These are phyloP conservation scores for Hippocampus guttulatus DNA, from an alignment of 2,113 vertebrate species.

Conservation along the genomic window DNA sequence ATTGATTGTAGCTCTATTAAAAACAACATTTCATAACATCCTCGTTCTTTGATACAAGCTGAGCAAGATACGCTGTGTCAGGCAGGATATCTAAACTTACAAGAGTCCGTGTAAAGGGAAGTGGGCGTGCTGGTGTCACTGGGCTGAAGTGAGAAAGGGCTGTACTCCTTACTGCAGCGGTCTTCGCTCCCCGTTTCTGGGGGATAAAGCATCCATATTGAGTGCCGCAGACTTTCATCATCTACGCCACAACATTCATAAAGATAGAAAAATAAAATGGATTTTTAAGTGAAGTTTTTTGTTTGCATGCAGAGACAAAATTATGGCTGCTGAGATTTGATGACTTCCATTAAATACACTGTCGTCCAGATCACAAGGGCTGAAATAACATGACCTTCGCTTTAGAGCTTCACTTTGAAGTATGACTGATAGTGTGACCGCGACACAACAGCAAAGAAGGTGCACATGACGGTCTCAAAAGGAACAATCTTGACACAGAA, in stretches of 20 bases:
- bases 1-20: no score
- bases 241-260: background rate
- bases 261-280: background rate
- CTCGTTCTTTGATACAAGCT: no score
- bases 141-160: slow-evolving; percentile 72
- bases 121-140: slow-evolving; percentile 72
- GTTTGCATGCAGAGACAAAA: slow-evolving; percentile 25
- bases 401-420: background rate
- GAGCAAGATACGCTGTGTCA: background rate
- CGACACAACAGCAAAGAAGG: background rate
- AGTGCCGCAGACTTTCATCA: background rate
- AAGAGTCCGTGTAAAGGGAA: slow-evolving; percentile 83
- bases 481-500: slow-evolving; percentile 11
- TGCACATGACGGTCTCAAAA: slow-evolving; percentile 2
- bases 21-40: no score
- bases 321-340: background rate
- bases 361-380: background rate
- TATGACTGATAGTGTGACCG: background rate
- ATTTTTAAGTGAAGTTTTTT: background rate
- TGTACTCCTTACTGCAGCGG: slow-evolving; percentile 57
- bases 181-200: slow-evolving; percentile 76
- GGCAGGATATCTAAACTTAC: slow-evolving; percentile 64
- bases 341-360: background rate
- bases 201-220: slow-evolving; percentile 18
- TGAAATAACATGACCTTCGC: background rate